Evolutionary conservation across 1,140 invertebrate genomes (phyloP).

Genomic region (Drosophila subobscura): DNA sequence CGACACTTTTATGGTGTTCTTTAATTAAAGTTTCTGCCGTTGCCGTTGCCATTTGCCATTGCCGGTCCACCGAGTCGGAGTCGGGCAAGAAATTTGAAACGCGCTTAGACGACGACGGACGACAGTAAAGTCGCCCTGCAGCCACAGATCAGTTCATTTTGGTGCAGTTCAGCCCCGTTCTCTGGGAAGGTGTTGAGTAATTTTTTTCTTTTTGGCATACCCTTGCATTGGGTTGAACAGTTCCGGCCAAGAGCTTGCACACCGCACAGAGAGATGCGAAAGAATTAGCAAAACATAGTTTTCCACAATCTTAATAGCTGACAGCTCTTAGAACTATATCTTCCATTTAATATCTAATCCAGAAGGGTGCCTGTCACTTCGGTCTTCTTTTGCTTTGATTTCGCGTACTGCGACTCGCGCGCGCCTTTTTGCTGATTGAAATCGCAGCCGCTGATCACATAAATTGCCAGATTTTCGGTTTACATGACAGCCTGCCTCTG

Average conservation of each 20-base stretch:
- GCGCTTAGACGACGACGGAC: constrained; percentile 46
- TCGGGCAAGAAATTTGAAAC: constrained; percentile 72
- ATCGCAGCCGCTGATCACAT: constrained; percentile 77
- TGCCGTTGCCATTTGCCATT: constrained; percentile 21
- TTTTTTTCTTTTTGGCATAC: constrained; percentile 31
- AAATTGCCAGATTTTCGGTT: constrained; percentile 81
- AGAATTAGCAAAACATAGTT: too few relatives aligned
- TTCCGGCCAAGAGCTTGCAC: too few relatives aligned
- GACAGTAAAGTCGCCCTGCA: constrained; percentile 47
- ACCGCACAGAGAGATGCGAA: too few relatives aligned
- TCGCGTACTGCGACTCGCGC: constrained; percentile 19
- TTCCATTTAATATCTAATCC: too few relatives aligned
- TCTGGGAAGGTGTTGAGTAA: constrained; percentile 73
- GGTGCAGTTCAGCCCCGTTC: constrained; percentile 16
- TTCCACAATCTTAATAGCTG: too few relatives aligned
- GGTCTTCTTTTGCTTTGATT: constrained; percentile 12
- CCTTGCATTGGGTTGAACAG: too few relatives aligned
- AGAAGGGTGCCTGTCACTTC: neutral
- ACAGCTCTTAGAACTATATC: too few relatives aligned
- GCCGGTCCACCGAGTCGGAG: constrained; percentile 3
- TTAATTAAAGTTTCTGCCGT: constrained; percentile 74
- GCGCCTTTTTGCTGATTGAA: constrained; percentile 68
- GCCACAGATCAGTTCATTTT: constrained; percentile 38
- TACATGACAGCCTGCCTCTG: constrained; percentile 60
- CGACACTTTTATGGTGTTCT: constrained; percentile 82